Base-by-base conservation (phyloP, 2,888 invertebrate genomes). In the Orthosia incerta region DNA sequence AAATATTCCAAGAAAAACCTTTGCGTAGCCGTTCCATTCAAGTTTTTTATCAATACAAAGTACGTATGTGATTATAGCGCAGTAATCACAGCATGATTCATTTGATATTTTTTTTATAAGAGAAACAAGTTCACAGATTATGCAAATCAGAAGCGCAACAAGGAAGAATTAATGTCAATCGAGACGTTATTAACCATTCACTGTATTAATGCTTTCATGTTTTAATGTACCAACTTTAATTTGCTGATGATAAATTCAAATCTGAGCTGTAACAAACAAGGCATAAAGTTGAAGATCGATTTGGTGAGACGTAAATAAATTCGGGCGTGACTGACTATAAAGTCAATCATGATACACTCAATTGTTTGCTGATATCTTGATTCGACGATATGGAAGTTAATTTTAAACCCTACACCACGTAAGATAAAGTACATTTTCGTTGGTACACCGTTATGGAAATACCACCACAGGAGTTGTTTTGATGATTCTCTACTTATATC, bases 141-240 rank as follows among this genome's bases (percentile, higher is more conserved):
- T 93, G 93, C 89, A 91, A 94, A 94, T 93, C 88, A 90, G 91
- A 90, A 91, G 92, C 91, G 82, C 88, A 90, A 91, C 89, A 88
- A 90, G 89, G 88, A 89, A 90, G 93, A 91, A 90, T 93, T 91
- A 93, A 89, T 91, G 93, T 93, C 93, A 93, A 91, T 91, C 91
- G 87, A 84, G 86, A 89, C 87, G 88, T 88, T 91, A 92, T 90
- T 90, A 91, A 86, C 89, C 86, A 91, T 90, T 87, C 87, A 87
- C 87, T 86, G 83, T 82, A 86, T 86, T 88, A 85, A 86, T 86
- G 85, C 87, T 88, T 86, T 87, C 87, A 87, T 89, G 89, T 86
- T 83, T 87, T 85, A 85, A 88, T 83, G 71, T 78, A 79, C 88
- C 73, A 85, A 76, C 72, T 79, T 79, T 60, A 77, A 23, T 61